Base-by-base conservation (phyloP, 2,113 vertebrate genomes). In the human region DNA sequence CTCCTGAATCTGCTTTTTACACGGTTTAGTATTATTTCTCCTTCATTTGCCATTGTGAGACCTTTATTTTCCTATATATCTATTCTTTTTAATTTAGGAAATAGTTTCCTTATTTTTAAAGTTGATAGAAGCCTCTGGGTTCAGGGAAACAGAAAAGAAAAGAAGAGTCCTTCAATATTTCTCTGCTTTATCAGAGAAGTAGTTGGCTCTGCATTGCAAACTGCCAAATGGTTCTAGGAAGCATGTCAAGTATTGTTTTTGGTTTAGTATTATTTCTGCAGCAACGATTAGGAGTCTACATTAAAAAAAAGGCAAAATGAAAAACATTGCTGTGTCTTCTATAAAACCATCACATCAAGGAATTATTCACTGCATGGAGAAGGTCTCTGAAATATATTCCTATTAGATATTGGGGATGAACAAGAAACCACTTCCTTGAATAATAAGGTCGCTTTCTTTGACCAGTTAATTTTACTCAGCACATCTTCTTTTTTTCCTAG, bases 21-120 rank as follows among this genome's bases (percentile, higher is more conserved):
- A 57, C 78, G 8, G 30, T 61, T 61, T 61, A 61, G 59, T 61
- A 5, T 61, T 61, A 61, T 13, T 61, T 61, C 25, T 61, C 59
- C 25, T 30, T 12, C 25, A 30, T 93, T 68, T 95, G 43, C 61
- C 43, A 75, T 30, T 82, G 92, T 73, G 59, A 93, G 85, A 40
- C 84, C 22, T 76, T 93, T 11, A 0, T 72, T 82, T 76, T 97
- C 30, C 52, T 87, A 61, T 97, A 38, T 23, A 61, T 61, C 25
- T 61, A 61, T 78, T 43, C 12, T 94, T 0, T 68, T 81, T 84
- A 90, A 93, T 22, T 50, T 93, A 83, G 75, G 95, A 97, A 93
- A 73, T 14, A 35, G 30, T 84, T 78, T 78, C 48, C 45, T 78
- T 78, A 50, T 43, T 89, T 55, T 97, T 96, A 94, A 80, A 88